Percentiles rank a stretch among this genome's conserved stretches.
Evolutionary conservation across 2,113 vertebrate genomes (phyloP).

Genomic region (Pseudonaja textilis): DNA sequence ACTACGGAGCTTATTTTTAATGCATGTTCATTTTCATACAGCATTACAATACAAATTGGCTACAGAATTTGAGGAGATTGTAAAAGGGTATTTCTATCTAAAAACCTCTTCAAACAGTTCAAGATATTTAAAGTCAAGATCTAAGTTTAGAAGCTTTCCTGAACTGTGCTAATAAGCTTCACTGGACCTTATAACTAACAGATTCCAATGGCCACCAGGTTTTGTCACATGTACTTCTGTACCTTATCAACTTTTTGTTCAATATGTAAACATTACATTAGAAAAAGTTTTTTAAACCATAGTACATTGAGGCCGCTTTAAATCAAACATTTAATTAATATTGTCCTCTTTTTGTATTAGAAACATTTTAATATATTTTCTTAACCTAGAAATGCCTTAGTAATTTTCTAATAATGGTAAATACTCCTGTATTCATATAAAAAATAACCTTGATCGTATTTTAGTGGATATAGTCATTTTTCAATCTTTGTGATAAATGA

Average conservation of each 20-base stretch:
- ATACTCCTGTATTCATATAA: not conserved
- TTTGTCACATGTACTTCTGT: not conserved
- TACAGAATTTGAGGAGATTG: not conserved
- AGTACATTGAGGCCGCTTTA: not conserved
- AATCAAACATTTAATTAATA: not conserved
- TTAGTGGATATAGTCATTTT: not conserved
- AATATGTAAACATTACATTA: not conserved
- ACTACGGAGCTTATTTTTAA: not conserved
- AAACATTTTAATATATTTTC: not conserved
- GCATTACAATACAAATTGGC: not conserved
- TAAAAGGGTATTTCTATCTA: not conserved
- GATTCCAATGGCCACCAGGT: not conserved
- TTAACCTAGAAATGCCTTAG: not conserved
- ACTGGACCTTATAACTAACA: not conserved
- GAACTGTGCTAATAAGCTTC: not conserved
- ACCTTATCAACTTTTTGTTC: not conserved
- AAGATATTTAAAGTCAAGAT: not conserved
- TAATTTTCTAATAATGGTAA: not conserved
- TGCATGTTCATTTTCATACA: not conserved
- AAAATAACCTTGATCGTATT: not conserved
- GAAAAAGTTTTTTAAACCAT: not conserved
- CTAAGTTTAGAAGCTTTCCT: not conserved
- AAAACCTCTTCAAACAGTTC: not conserved
- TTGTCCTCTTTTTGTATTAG: not conserved
- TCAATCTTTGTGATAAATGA: not conserved